A percentile compares a stretch with the other conserved stretches of the same genome.
Evolutionary conservation across 30 jellyfish, hydroid and myxozoan species (phyloP).

Genomic region (Hydractinia echinata): DNA sequence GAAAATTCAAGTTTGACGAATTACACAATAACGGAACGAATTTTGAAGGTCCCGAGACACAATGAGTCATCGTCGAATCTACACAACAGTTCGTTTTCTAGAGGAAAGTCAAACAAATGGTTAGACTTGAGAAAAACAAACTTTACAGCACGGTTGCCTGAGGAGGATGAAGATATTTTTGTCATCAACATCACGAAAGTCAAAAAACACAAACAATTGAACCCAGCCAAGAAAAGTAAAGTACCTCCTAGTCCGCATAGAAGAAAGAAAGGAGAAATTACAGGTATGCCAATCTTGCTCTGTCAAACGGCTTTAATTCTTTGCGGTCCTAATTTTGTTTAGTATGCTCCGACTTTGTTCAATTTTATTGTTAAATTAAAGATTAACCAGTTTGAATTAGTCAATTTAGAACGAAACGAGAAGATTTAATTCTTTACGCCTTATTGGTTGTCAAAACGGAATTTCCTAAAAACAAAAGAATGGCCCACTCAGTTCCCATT

Average conservation of each 20-base stretch:
- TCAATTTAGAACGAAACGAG: too few relatives aligned
- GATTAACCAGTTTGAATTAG: too few relatives aligned
- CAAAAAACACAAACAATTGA: neutral
- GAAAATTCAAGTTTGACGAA: neutral
- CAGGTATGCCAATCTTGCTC: neutral
- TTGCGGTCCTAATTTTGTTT: too few relatives aligned
- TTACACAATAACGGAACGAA: neutral
- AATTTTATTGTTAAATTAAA: too few relatives aligned
- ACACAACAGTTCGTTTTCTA: neutral
- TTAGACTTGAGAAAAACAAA: too few relatives aligned
- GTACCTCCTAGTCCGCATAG: constrained; percentile 5
- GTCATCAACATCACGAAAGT: constrained; percentile 7
- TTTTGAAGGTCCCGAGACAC: neutral
- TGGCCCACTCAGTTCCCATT: too few relatives aligned
- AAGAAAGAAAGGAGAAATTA: constrained; percentile 1
- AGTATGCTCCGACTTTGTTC: too few relatives aligned
- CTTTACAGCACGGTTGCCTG: too few relatives aligned
- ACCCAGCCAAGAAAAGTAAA: neutral
- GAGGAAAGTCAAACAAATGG: too few relatives aligned
- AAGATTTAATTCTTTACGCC: too few relatives aligned
- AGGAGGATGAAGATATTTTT: neutral
- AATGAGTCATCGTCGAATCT: neutral
- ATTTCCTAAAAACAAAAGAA: neutral
- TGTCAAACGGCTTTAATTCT: too few relatives aligned
- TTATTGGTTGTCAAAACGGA: neutral